These are phyloP conservation scores for Trichomalopsis sarcophagae DNA, from an alignment of 1,140 invertebrate genomes.

Conservation along the genomic window DNA sequence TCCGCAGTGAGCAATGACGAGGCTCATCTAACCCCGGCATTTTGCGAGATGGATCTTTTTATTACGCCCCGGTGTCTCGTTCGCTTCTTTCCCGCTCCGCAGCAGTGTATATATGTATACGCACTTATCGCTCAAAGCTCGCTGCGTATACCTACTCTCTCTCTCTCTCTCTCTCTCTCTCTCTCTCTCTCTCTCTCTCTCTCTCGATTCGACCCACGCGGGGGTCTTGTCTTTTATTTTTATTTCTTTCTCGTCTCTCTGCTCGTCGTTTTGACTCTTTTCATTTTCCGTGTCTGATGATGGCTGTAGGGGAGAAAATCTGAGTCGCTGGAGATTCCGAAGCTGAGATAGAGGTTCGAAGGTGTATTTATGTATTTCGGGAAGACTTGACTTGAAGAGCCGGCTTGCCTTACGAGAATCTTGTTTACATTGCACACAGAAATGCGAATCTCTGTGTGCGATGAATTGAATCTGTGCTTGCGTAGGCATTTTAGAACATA, in stretches of 20 bases:
- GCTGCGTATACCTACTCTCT: too few relatives aligned
- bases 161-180: too few relatives aligned
- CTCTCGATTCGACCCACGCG: neutral
- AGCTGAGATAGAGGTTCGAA: neutral
- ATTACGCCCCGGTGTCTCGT: constrained; percentile 35
- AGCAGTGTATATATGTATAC: neutral
- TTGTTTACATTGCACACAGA: too few relatives aligned
- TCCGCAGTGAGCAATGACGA: constrained; percentile 3
- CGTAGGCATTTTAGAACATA: too few relatives aligned
- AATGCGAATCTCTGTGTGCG: too few relatives aligned
- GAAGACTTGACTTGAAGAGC: too few relatives aligned
- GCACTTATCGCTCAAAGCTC: constrained; percentile 2
- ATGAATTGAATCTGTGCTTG: too few relatives aligned
- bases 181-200: too few relatives aligned
- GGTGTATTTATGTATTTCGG: neutral
- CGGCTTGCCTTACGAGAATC: too few relatives aligned
- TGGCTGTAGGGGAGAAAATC: neutral
- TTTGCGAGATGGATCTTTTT: constrained; percentile 49
- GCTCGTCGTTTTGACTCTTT: neutral
- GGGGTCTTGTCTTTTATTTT: neutral
- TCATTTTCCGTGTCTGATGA: neutral
- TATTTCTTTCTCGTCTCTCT: neutral
- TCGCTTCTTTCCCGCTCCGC: neutral
- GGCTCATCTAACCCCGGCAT: neutral
- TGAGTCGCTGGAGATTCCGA: neutral